phyloP scores from a whole-genome alignment of 2,888 invertebrate species.

The Maniola hyperantus region DNA sequence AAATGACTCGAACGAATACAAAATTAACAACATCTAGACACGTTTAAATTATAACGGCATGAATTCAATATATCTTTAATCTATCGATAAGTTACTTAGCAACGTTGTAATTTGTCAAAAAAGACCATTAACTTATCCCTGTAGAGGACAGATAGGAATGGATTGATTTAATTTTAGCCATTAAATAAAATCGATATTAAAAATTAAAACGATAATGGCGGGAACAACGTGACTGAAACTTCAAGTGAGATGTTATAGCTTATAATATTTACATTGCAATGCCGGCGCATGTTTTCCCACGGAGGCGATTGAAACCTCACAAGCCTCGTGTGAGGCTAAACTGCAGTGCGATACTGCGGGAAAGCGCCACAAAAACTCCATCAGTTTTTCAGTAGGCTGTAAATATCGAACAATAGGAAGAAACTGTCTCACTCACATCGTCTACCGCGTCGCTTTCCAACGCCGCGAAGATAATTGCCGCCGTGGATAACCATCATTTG shows the following conservation, averaged over 20 bases:
- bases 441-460: constrained; percentile 69
- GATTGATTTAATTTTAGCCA: neutral
- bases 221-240: neutral
- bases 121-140: too few relatives aligned
- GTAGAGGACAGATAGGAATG: too few relatives aligned
- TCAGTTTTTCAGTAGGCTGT: constrained; percentile 56
- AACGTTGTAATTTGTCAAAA: too few relatives aligned
- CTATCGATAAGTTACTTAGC: too few relatives aligned
- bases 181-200: neutral
- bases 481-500: constrained; percentile 75
- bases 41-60: neutral
- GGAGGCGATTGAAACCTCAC: constrained; percentile 42
- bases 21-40: neutral
- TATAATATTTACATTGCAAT: constrained; percentile 8
- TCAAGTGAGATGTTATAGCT: constrained; percentile 3
- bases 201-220: neutral
- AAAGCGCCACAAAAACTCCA: constrained; percentile 59
- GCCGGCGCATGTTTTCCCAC: constrained; percentile 48
- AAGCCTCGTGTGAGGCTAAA: constrained; percentile 37
- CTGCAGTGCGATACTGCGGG: constrained; percentile 51
- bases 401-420: constrained; percentile 72
- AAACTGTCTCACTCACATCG: constrained; percentile 71
- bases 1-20: constrained; percentile 14
- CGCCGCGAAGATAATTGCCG: constrained; percentile 62
- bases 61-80: neutral